phyloP scores from a whole-genome alignment of 1,140 invertebrate species.

The Lethrus apterus region DNA sequence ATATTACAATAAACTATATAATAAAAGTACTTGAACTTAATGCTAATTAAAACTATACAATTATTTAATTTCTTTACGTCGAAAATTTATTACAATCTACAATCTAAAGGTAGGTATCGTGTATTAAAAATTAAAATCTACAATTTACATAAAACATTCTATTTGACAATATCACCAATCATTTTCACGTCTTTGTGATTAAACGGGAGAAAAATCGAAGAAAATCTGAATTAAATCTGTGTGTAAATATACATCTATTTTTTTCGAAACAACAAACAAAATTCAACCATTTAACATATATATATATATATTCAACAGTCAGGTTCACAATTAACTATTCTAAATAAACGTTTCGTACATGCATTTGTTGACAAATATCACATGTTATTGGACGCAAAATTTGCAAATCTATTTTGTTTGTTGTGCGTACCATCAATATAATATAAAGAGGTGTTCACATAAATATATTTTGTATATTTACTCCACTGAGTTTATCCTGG shows the following conservation, averaged over 20 bases:
- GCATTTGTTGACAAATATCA: conserved; percentile 32
- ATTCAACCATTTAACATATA: conserved; percentile 26
- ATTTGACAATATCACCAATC: conserved; percentile 32
- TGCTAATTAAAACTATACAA: conserved; percentile 35
- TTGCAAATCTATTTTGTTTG: conserved; percentile 29
- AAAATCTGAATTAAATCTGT: conserved; percentile 16
- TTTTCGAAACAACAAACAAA: conserved; percentile 23
- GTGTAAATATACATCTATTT: conserved; percentile 15
- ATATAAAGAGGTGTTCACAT: conserved; percentile 11
- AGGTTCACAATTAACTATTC: too few species aligned
- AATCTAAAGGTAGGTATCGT: too few species aligned
- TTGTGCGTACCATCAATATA: conserved; percentile 24
- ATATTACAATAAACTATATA: conserved; percentile 39
- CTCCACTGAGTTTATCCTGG: conserved; percentile 33
- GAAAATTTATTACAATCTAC: conserved; percentile 4
- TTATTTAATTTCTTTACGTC: conserved; percentile 12
- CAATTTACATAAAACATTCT: conserved; percentile 11
- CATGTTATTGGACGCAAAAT: conserved; percentile 33
- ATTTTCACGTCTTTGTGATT: too few species aligned
- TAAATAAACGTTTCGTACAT: too few species aligned
- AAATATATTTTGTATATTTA: conserved; percentile 21
- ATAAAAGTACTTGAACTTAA: conserved; percentile 34
- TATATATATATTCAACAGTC: conserved; percentile 27
- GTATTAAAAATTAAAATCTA: conserved; percentile 13
- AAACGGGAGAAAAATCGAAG: too few species aligned